Conservation (phyloP, 1,140 invertebrate species). For the Nixonia krombeini region DNA sequence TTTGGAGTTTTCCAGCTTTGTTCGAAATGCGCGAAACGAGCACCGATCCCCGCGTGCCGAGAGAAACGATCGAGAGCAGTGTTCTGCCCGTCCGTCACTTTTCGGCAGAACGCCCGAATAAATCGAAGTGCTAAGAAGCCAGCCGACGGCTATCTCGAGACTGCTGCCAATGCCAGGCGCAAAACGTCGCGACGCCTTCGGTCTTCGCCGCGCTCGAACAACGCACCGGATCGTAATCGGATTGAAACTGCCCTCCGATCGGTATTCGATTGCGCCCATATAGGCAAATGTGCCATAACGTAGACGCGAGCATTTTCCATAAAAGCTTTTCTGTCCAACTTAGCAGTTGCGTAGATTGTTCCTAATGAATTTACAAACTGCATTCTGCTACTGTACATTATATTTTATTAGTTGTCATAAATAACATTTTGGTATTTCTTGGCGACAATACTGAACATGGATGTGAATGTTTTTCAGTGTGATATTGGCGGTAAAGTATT, state of each 20-base stretch:
- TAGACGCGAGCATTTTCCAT: too few relatives aligned
- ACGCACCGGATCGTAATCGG: constrained; percentile 48
- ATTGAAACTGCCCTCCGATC: constrained; percentile 26
- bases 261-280: constrained; percentile 44
- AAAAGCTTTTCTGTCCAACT: too few relatives aligned
- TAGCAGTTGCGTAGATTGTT: too few relatives aligned
- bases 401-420: too few relatives aligned
- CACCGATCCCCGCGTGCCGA: background rate
- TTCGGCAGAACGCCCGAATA: constrained; percentile 62
- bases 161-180: constrained; percentile 69
- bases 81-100: constrained; percentile 62
- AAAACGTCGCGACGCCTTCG: constrained; percentile 65
- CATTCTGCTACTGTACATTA: too few relatives aligned
- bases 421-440: too few relatives aligned
- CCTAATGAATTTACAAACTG: too few relatives aligned
- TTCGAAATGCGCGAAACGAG: too few relatives aligned
- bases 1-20: constrained; percentile 16
- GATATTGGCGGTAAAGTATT: too few relatives aligned
- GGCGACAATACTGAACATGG: too few relatives aligned
- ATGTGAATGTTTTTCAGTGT: too few relatives aligned
- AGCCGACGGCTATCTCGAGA: constrained; percentile 72
- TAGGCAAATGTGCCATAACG: too few relatives aligned
- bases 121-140: constrained; percentile 68
- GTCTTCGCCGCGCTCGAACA: constrained; percentile 43
- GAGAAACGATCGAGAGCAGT: background rate